A percentile compares a stretch with the other conserved stretches of the same genome.
These are phyloP conservation scores for Zaprionus inermis DNA, from an alignment of 1,140 invertebrate genomes.

Conservation along the genomic window DNA sequence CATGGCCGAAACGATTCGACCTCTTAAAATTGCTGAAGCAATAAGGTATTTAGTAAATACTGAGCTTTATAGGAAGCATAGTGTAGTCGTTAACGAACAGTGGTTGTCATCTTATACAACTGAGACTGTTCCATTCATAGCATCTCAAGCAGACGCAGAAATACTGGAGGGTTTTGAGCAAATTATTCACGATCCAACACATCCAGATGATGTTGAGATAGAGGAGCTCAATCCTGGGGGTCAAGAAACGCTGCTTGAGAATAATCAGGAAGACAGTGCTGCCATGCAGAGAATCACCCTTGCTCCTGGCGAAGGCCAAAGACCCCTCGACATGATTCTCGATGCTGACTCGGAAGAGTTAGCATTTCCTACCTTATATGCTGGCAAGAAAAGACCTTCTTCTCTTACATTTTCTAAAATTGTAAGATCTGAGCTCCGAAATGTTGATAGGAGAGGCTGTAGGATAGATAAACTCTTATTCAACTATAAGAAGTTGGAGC, in stretches of 20 bases:
- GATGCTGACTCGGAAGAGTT: neutral
- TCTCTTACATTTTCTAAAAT: too few species aligned
- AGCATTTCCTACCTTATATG: constrained; percentile 18
- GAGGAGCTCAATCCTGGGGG: constrained; percentile 8
- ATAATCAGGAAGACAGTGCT: constrained; percentile 5
- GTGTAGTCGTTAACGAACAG: neutral
- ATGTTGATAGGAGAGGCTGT: too few species aligned
- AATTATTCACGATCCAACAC: neutral
- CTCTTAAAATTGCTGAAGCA: neutral
- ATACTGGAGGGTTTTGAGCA: neutral
- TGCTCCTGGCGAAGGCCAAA: constrained; percentile 29
- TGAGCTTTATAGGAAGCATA: constrained; percentile 7
- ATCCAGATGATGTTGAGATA: neutral
- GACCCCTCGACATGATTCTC: neutral
- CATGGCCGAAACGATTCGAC: neutral
- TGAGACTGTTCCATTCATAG: constrained; percentile 7
- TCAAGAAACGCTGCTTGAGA: constrained; percentile 20
- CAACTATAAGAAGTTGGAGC: too few species aligned
- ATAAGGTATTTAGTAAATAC: constrained; percentile 4
- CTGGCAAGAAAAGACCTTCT: constrained; percentile 13
- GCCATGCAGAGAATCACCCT: constrained; percentile 16
- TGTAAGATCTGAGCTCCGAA: too few species aligned
- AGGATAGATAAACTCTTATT: too few species aligned
- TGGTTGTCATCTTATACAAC: neutral
- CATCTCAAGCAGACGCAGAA: constrained; percentile 1